Evolutionary conservation across 2,888 invertebrate genomes (phyloP), one percentile per base, ranked within the genome.

Genomic region (Antheraea assamensis): DNA sequence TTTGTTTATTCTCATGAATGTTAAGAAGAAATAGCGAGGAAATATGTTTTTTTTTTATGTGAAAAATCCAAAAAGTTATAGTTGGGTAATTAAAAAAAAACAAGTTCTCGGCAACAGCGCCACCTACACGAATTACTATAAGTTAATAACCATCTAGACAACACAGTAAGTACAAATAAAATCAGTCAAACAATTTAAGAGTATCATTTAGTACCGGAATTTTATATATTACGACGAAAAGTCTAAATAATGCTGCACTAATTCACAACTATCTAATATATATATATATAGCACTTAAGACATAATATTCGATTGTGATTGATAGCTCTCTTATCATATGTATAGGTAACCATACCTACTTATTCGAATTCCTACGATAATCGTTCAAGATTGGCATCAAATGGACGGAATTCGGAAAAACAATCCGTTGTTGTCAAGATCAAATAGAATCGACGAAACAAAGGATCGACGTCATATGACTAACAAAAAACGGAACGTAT

Each of bases 261-360:
- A 47, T 64, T 27, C 21, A 47, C 47, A 64, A 64, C 27, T 64
- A 7, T 64, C 30, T 47, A n/a, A 72, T 64, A 27, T 72, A 42
- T 55, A 55, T 55, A 7, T 61, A 13, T 8, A 61, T 13, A 27
- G 13, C 24, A 61, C 61, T 66, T 47, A 31, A 58, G n/a, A 66
- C 30, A 49, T 72, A n/a, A 21, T 64, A 58, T 72, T 66, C 30
- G 30, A 49, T 10, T 21, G 66, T 66, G 66, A 72, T 72, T 30
- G 72, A 66, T 72, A 47, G 49, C 19, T 49, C 42, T 66, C 49
- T 19, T 72, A 30, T 64, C 72, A 49, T 30, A 13, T 13, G 35
- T 42, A 42, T 27, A 42, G 47, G 15, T 72, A 21, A 31, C 1
- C n/a, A 47, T 58, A 24, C 19, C 64, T 7, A 35, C 10, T 2